Conservation (phyloP, 2,888 invertebrate genomes). For the Mayetiola destructor region DNA sequence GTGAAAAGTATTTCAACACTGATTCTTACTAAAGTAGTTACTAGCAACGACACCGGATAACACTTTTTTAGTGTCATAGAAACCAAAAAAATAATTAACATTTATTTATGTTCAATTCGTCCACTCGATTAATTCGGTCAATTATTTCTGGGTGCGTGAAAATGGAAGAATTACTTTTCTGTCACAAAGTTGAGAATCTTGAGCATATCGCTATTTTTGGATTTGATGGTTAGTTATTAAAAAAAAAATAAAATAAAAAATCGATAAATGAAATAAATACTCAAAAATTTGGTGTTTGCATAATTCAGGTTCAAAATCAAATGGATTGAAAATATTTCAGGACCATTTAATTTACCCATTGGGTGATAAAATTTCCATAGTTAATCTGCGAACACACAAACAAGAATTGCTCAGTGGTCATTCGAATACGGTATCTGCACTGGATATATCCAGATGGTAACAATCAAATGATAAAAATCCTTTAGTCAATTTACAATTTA, state of each 20-base stretch:
- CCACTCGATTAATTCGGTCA: not conserved
- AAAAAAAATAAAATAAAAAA: slow-evolving; percentile 13
- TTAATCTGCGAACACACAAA: slow-evolving; percentile 50
- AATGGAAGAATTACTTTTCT: not conserved
- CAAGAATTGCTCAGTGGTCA: slow-evolving; percentile 68
- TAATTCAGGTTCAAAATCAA: slow-evolving; percentile 28
- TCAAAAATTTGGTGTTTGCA: not conserved
- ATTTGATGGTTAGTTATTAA: slow-evolving; percentile 51
- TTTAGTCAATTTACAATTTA: not conserved
- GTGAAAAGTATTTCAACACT: not conserved
- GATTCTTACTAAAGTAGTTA: no score
- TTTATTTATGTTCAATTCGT: not conserved
- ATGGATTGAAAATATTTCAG: slow-evolving; percentile 56
- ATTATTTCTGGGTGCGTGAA: not conserved
- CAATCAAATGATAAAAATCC: not conserved
- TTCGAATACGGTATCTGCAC: slow-evolving; percentile 59
- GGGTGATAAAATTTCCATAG: slow-evolving; percentile 63
- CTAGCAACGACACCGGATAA: no score
- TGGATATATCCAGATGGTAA: slow-evolving; percentile 52
- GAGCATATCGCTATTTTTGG: slow-evolving; percentile 59
- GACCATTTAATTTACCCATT: slow-evolving; percentile 59
- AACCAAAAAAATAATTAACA: not conserved
- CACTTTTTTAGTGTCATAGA: not conserved
- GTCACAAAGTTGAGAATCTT: slow-evolving; percentile 39
- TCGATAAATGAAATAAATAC: not conserved